Base-by-base conservation (phyloP, 1,140 invertebrate species). In the Homarus americanus region DNA sequence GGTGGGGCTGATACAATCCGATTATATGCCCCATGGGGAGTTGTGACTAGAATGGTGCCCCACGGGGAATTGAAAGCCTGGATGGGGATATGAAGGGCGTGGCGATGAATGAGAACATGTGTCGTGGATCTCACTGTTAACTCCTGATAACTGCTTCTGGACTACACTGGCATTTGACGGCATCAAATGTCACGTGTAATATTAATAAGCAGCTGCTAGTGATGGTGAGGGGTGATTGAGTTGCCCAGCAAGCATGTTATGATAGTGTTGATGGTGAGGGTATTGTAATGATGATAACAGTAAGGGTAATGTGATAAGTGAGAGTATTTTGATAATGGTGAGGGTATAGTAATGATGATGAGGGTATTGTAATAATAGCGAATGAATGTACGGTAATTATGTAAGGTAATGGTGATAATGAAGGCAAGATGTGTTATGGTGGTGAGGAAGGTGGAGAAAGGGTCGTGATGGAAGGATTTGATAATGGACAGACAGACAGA, bases 171-270 rank as follows among this genome's bases (percentile, higher is more conserved):
- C 44, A 82, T 82, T 58, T 82, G 79, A 82, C 28, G 20, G 49
- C 38, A 63, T 82, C 79, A 82, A 82, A 82, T 82, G 79, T 63
- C 49, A 38, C n/a, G 20, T 63, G 49, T 34, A 82, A 58, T 34
- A 82, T 63, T 82, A 58, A 82, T 82, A n/a, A 63, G 79, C 44
- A 24, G n/a, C 49, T 58, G 49, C 15, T 58, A 53, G 2, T 36
- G 49, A 1, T 17, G 41, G 2, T 41, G 40, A 75, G 72, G 84
- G 17, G 53, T 49, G 44, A 49, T n/a, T 49, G 44, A 24, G 58
- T 63, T 4, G 63, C n/a, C 5, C n/a, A n/a, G n/a, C n/a, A n/a
- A n/a, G n/a, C n/a, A n/a, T n/a, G n/a, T n/a, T n/a, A n/a, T n/a
- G n/a, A 49, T 49, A 15, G 44, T 49, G 44, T 7, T 69, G 63